Percentiles rank a stretch among this genome's conserved stretches.
Conservation (phyloP, 2,888 invertebrate species). For the Amphipyra tragopoginis region DNA sequence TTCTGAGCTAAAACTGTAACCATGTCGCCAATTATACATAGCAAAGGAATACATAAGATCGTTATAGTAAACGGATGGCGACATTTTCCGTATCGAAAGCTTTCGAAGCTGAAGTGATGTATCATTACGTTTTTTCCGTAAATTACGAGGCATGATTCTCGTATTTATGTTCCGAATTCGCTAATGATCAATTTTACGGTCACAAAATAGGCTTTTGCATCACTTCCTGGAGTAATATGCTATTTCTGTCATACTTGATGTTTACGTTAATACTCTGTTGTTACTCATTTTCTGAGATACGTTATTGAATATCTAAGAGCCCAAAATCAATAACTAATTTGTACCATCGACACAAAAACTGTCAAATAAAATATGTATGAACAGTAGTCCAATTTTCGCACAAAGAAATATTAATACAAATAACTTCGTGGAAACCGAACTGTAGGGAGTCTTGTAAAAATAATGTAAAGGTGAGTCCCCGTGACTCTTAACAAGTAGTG, state of each 20-base stretch:
- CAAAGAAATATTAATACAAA: slow-evolving; percentile 39
- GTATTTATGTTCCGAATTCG: slow-evolving; percentile 23
- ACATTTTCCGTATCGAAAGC: slow-evolving; percentile 1
- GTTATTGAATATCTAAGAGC: background rate
- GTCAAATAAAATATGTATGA: slow-evolving; percentile 21
- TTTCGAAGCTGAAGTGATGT: slow-evolving; percentile 1
- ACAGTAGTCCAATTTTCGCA: slow-evolving; percentile 30
- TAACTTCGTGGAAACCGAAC: slow-evolving; percentile 48
- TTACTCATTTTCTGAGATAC: slow-evolving; percentile 8
- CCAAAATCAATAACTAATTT: slow-evolving; percentile 20
- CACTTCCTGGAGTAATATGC: slow-evolving; percentile 10
- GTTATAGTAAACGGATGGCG: slow-evolving; percentile 9
- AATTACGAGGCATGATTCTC: slow-evolving; percentile 9
- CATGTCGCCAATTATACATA: slow-evolving; percentile 76
- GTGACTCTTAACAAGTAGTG: slow-evolving; percentile 78
- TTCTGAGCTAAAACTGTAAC: slow-evolving; percentile 74
- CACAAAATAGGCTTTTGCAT: slow-evolving; percentile 13
- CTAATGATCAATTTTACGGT: slow-evolving; percentile 50
- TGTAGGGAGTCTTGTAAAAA: slow-evolving; percentile 70
- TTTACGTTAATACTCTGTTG: slow-evolving; percentile 10
- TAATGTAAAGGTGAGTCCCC: slow-evolving; percentile 74
- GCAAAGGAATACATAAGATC: slow-evolving; percentile 63
- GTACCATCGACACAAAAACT: slow-evolving; percentile 7
- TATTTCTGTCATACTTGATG: background rate
- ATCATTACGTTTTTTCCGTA: slow-evolving; percentile 10